Conservation (phyloP, 2,113 vertebrate species). For the Dissostichus mawsoni region DNA sequence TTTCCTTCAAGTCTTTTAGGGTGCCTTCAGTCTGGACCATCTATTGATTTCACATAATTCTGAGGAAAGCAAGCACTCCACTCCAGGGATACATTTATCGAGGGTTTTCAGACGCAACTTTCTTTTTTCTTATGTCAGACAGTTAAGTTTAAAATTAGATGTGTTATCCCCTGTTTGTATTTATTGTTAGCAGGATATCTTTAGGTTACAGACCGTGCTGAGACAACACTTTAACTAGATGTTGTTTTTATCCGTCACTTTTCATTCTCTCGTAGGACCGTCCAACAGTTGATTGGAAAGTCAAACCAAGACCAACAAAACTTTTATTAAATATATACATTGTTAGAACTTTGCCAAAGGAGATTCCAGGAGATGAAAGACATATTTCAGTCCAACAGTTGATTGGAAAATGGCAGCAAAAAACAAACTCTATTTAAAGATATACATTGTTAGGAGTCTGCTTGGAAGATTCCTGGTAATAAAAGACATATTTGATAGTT, state of each 20-base stretch:
- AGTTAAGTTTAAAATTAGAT: background rate
- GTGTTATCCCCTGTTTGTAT: background rate
- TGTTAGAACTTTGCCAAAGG: too few relatives aligned
- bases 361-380: too few relatives aligned
- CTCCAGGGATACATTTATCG: background rate
- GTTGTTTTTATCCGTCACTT: background rate
- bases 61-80: too few relatives aligned
- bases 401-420: background rate
- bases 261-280: too few relatives aligned
- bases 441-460: background rate
- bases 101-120: background rate
- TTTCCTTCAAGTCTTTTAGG: background rate
- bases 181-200: background rate
- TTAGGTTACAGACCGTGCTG: background rate
- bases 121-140: background rate
- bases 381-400: background rate
- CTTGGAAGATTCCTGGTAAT: background rate
- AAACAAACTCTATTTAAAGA: background rate
- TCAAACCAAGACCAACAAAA: too few relatives aligned
- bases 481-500: background rate
- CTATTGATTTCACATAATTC: background rate
- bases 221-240: background rate
- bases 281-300: too few relatives aligned
- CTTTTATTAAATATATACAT: too few relatives aligned
- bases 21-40: background rate